Evolutionary conservation across 1,140 invertebrate species (phyloP), one percentile per base, ranked within the genome.

Genomic region (Drosophila ananassae): DNA sequence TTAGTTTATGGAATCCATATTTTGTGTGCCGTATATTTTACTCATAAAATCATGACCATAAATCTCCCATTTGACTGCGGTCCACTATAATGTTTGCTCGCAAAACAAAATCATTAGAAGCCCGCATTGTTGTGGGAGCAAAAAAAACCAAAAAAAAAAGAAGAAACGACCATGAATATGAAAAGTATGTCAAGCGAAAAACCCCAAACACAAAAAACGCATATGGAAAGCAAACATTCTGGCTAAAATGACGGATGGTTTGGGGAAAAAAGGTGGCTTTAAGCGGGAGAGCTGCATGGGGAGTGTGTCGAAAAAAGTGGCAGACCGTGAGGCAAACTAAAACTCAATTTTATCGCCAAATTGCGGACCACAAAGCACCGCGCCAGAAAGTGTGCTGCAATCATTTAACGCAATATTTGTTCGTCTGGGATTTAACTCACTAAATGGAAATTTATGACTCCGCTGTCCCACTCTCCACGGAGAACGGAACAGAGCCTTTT

Each of bases 281-380:
- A 39, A 10, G 39, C 6, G 24, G n/a, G 7, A 17, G 30, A 12
- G 22, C 39, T 25, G 47, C 8, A 10, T 9, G 12, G 10, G 24
- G 22, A 13, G 55, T 34, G 21, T 64, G 63, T 64, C 73, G 34
- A 61, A 48, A 59, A 55, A 32, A 63, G 81, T 77, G 81, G 13
- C 71, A 80, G 77, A 46, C 55, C 64, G 69, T 80, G 52, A 77
- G 62, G 62, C 52, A 64, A 76, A 79, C 80, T 72, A 66, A 89
- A 87, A 87, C 66, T 82, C 75, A 89, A 79, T 87, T 89, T 89
- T 82, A 82, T 79, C 56, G 79, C 74, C 77, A 69, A 62, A 77
- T 56, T 67, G 77, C 55, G 34, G 24, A 44, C 60, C 60, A n/a
- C 69, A 57, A 63, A 58, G 61, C 57, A 55, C 37, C 12, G 52